phyloP scores from a whole-genome alignment of 2,888 invertebrate species.

The Orthonychiurus folsomi region DNA sequence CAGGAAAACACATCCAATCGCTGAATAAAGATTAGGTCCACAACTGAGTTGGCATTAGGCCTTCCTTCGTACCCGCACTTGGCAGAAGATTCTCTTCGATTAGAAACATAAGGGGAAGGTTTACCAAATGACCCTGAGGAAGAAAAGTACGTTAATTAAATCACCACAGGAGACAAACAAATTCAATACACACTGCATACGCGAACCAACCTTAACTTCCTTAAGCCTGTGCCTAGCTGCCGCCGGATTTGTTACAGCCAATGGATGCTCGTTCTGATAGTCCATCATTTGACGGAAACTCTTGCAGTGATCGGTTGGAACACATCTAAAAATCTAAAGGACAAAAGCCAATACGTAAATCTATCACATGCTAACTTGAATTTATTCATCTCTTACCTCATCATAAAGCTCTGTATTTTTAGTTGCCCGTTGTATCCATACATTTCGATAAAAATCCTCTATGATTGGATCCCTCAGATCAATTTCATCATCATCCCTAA shows the following conservation, averaged over 20 bases:
- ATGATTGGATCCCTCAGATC: constrained; percentile 71
- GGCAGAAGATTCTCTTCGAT: constrained; percentile 76
- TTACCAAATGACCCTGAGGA: constrained; percentile 71
- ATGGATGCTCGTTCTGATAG: constrained; percentile 62
- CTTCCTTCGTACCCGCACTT: constrained; percentile 72
- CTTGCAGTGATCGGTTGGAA: constrained; percentile 75
- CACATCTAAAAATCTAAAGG: constrained; percentile 69
- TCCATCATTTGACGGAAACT: constrained; percentile 66
- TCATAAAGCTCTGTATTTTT: constrained; percentile 84
- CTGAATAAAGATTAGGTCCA: constrained; percentile 80
- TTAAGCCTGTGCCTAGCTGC: constrained; percentile 57
- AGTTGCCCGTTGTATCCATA: constrained; percentile 72
- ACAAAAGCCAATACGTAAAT: constrained; percentile 11
- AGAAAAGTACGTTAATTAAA: constrained; percentile 11
- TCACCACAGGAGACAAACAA: too few species aligned
- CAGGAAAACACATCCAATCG: too few species aligned
- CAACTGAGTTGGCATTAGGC: constrained; percentile 80
- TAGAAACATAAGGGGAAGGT: constrained; percentile 83
- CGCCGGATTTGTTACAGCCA: constrained; percentile 64
- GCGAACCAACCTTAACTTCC: constrained; percentile 49
- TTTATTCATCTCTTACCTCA: constrained; percentile 49
- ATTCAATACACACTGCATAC: too few species aligned
- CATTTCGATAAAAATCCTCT: constrained; percentile 70
- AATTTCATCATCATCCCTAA: constrained; percentile 49
- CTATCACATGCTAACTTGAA: neutral